Evolutionary conservation across 1,140 invertebrate species (phyloP), one percentile per base, ranked within the genome.

Genomic region (Daktulosphaira vitifoliae): DNA sequence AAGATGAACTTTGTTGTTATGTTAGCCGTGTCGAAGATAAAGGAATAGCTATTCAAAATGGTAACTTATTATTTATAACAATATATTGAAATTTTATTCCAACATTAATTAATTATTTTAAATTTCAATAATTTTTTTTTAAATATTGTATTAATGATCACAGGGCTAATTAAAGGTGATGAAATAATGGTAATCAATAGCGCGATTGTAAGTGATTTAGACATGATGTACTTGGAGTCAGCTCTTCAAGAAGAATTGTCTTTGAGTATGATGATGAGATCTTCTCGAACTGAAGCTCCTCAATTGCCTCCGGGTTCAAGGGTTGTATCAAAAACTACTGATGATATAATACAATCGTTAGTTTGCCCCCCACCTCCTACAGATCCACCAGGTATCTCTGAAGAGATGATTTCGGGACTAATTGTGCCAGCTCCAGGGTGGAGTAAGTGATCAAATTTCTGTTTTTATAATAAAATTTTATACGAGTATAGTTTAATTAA

Each of bases 101-200:
- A 39, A 9, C 26, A 22, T 13, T 23, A 25, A 22, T 42, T 44
- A 42, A 42, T 44, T 46, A 51, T 22, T 23, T 22, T 23, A 22
- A 3, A 23, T 25, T 25, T 51, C 20, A 16, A 13, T 5, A 51
- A 51, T 48, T 22, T 48, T 8, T 16, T 6, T 16, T n/a, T n/a
- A 48, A 51, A 22, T 25, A 42, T 38, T 65, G 5, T 16, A 25
- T 38, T 6, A 9, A 7, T 38, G 18, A 16, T 66, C 51, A 16
- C 80, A 94, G 93, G 92, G 72, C 88, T 98, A 73, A 92, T 93
- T 74, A 93, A 96, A 78, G 88, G 92, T 70, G 95, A 98, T 77
- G 94, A 98, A 78, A 96, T 98, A 74, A 92, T 98, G 84, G 92
- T 98, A 71, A 96, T 98, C 76, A 98, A 98, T 78, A 91, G 94